These are phyloP conservation scores for Lobophora halterata DNA, from an alignment of 2,888 invertebrate species.

Conservation along the genomic window DNA sequence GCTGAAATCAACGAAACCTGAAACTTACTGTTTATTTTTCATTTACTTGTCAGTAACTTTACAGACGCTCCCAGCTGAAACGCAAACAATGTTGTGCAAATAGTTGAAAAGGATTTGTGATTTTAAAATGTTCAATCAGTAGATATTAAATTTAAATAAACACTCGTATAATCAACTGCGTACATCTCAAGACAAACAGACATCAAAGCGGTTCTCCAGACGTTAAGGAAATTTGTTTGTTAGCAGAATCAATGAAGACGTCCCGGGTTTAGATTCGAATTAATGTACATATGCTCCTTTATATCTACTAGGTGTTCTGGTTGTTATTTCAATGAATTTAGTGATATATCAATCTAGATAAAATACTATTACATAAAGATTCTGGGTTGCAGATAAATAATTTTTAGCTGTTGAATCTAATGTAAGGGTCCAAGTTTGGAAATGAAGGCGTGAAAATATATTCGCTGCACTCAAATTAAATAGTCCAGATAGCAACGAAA, in stretches of 20 bases:
- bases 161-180: constrained; percentile 33
- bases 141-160: constrained; percentile 22
- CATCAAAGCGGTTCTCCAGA: constrained; percentile 63
- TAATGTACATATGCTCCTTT: constrained; percentile 34
- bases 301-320: constrained; percentile 31
- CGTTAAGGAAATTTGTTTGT: constrained; percentile 62
- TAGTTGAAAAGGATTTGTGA: constrained; percentile 37
- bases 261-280: constrained; percentile 38
- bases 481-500: constrained; percentile 12
- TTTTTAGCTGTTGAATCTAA: too few relatives aligned
- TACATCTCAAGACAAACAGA: constrained; percentile 54
- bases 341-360: too few relatives aligned
- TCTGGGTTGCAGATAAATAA: too few relatives aligned
- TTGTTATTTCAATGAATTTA: constrained; percentile 26
- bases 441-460: too few relatives aligned
- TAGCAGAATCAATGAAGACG: constrained; percentile 64
- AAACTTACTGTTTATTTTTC: constrained; percentile 25
- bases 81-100: constrained; percentile 40
- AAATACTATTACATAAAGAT: too few relatives aligned
- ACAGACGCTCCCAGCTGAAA: constrained; percentile 35
- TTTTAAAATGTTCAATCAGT: constrained; percentile 31
- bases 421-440: too few relatives aligned
- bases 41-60: constrained; percentile 30
- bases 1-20: constrained; percentile 18
- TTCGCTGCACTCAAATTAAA: constrained; percentile 7